A percentile compares a stretch with the other conserved stretches of the same genome.
Conservation (phyloP, 2,797 vertebrate genomes). For the Halcyon chelicuti region DNA sequence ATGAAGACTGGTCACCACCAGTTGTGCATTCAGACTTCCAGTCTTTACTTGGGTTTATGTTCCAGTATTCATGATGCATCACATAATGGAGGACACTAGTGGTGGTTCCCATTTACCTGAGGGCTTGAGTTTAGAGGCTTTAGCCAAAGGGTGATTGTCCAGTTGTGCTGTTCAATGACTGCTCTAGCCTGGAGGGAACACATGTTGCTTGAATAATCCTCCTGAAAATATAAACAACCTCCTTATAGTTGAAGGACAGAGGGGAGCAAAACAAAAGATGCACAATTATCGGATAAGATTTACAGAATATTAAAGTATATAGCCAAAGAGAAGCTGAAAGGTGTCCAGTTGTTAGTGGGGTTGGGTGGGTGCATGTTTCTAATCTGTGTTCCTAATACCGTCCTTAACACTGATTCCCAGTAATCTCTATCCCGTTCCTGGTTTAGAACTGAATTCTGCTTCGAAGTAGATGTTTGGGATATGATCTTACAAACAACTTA, state of each 20-base stretch:
- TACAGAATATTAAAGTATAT: rapidly evolving
- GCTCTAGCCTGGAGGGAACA: background rate
- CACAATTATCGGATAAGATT: background rate
- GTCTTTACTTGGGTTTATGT: background rate
- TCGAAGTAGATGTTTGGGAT: background rate
- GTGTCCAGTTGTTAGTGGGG: background rate
- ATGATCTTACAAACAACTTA: background rate
- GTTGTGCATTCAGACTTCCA: background rate
- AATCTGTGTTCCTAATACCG: too few species aligned
- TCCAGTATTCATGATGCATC: background rate
- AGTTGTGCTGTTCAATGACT: background rate
- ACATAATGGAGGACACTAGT: background rate
- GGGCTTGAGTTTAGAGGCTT: background rate
- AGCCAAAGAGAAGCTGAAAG: background rate
- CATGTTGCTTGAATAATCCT: background rate
- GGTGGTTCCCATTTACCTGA: background rate
- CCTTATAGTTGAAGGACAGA: background rate
- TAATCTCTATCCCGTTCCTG: background rate
- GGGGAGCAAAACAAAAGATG: background rate
- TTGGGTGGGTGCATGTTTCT: background rate
- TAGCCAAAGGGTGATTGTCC: background rate
- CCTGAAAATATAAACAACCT: background rate
- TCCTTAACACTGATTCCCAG: background rate
- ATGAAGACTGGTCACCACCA: background rate
- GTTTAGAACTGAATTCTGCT: background rate